Evolutionary conservation across 2,113 vertebrate genomes (phyloP), one percentile per base, ranked within the genome.

Genomic region (Rostratula benghalensis): DNA sequence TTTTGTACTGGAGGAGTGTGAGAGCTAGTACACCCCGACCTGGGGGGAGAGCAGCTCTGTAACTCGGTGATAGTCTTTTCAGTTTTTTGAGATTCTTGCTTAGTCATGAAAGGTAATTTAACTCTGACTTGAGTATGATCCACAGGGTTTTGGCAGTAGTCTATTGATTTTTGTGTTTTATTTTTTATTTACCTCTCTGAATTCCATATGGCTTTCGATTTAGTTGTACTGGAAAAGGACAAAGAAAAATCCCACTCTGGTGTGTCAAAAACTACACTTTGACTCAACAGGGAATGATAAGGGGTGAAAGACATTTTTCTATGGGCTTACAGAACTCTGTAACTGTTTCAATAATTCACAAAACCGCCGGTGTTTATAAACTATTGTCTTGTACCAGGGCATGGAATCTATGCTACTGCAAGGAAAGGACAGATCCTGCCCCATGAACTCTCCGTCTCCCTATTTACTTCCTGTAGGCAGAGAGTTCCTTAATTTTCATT

Each of bases 181-280:
- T 93, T 96, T 96, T 96, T 97, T 96, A 95, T 95, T 96, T 97
- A 93, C 87, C 35, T 87, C 93, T 93, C 69, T 95, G 57, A 94
- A 97, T 97, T 97, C 91, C 91, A 23, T 43, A 79, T 82, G 87
- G 87, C 65, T 96, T 96, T 97, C 2, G 21, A 95, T 96, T 95
- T 93, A 90, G 84, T 92, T 87, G 67, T 94, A 69, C 53, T 94
- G 63, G 50, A 95, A 91, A 94, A 94, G 63, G 93, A 97, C 90
- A 94, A 94, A 94, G 74, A 91, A 88, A 95, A 95, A 95, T 93
- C 91, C 94, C 51, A 43, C 87, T 84, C 84, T 18, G 41, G 28
- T 80, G 57, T 91, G 90, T 95, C 93, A 94, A 91, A 95, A 95
- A 86, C 76, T 89, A 46, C 69, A 24, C 30, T 93, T 87, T 73